These are phyloP conservation scores for Brevimyrus niger DNA, from an alignment of 2,113 vertebrate species.

Conservation along the genomic window DNA sequence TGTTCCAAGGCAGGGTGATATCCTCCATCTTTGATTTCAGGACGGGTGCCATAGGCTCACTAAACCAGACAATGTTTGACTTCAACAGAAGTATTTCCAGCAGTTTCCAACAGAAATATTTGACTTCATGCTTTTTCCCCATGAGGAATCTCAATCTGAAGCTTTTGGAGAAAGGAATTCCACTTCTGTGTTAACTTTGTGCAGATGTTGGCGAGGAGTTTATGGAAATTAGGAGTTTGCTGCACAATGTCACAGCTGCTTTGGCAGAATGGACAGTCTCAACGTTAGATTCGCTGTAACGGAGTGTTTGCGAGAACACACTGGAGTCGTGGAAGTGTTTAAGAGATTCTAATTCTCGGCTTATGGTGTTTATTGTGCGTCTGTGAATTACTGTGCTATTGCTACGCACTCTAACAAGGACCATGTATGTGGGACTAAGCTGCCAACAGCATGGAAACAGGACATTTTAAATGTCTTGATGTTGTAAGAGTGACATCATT, in stretches of 20 bases:
- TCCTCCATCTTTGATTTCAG: slow-evolving; percentile 54
- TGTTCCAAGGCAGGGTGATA: slow-evolving; percentile 52
- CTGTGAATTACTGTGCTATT: background rate
- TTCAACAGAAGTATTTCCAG: slow-evolving; percentile 23
- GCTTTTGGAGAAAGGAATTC: slow-evolving; percentile 54
- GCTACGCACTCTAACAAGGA: background rate
- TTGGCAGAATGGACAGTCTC: background rate
- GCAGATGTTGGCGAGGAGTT: slow-evolving; percentile 37
- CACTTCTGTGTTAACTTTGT: slow-evolving; percentile 39
- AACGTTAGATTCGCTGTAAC: background rate
- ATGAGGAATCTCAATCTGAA: slow-evolving; percentile 42
- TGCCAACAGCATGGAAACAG: background rate
- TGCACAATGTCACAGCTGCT: background rate
- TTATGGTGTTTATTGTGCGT: background rate
- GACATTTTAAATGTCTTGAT: background rate
- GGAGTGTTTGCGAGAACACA: background rate
- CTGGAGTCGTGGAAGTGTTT: background rate
- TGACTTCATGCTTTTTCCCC: slow-evolving; percentile 46
- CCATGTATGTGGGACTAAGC: background rate
- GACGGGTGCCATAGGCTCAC: slow-evolving; percentile 40
- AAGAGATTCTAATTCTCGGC: background rate
- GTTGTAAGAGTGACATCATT: background rate
- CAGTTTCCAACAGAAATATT: slow-evolving; percentile 68
- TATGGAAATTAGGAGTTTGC: background rate
- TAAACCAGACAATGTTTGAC: slow-evolving; percentile 50